Evolutionary conservation across 2,888 invertebrate species (phyloP).

Genomic region (Synergus umbraculus): DNA sequence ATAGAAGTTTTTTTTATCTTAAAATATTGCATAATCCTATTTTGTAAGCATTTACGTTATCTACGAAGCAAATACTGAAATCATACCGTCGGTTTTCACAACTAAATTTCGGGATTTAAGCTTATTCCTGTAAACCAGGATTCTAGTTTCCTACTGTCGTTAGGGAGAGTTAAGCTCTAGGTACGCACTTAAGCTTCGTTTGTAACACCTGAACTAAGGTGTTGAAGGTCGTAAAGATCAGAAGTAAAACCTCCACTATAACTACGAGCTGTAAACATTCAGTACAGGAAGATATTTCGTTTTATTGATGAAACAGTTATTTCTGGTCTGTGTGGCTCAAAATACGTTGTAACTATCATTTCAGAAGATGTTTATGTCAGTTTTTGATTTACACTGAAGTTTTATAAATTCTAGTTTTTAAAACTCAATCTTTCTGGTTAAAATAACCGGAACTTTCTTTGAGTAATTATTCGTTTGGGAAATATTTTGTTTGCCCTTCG

Average conservation of each 20-base stretch:
- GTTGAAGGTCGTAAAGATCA: slow-evolving; percentile 24
- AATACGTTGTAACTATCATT: not conserved
- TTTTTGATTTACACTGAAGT: not conserved
- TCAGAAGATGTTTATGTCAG: not conserved
- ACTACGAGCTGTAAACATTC: not conserved
- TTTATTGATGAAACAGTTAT: not conserved
- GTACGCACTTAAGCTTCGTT: slow-evolving; percentile 33
- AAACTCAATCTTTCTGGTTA: no score
- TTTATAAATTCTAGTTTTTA: not conserved
- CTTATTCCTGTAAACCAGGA: slow-evolving; percentile 21
- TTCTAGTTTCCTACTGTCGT: slow-evolving; percentile 31
- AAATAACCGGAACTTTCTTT: no score
- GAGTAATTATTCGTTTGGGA: no score
- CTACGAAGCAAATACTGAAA: not conserved
- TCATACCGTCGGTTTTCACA: not conserved
- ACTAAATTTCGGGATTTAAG: not conserved
- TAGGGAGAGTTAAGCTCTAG: slow-evolving; percentile 28
- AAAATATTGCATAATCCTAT: not conserved
- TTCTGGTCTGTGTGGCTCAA: not conserved
- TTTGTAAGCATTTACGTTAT: not conserved
- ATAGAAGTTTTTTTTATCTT: not conserved
- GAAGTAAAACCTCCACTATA: not conserved
- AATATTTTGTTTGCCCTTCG: no score
- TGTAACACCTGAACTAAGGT: slow-evolving; percentile 31
- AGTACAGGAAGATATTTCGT: not conserved